Evolutionary conservation across 2,113 vertebrate species (phyloP).

Genomic region (Etia nguti): DNA sequence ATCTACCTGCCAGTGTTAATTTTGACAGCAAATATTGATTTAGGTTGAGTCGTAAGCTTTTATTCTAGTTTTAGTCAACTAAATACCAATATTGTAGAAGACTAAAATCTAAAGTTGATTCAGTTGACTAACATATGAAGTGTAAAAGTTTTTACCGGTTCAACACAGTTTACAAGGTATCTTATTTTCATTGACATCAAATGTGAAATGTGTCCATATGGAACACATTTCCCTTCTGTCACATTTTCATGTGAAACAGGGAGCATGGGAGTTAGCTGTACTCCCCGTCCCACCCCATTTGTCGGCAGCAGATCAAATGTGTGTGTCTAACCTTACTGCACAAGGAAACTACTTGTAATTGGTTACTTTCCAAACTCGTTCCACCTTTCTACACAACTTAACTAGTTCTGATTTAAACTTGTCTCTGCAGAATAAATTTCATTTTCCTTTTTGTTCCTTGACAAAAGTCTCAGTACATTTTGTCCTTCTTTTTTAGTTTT

Average conservation of each 20-base stretch:
- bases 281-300: background rate
- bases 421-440: background rate
- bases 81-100: background rate
- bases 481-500: background rate
- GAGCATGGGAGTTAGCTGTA: background rate
- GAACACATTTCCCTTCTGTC: background rate
- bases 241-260: background rate
- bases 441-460: background rate
- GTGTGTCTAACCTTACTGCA: background rate
- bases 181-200: background rate
- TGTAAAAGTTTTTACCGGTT: background rate
- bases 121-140: background rate
- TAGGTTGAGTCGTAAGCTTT: background rate
- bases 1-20: background rate
- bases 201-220: background rate
- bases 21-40: background rate
- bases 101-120: background rate
- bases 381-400: background rate
- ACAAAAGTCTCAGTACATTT: background rate
- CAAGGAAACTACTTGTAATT: background rate
- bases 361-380: background rate
- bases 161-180: background rate
- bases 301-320: background rate
- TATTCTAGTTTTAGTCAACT: background rate
- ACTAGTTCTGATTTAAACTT: background rate